A percentile compares a stretch with the other conserved stretches of the same genome.
Conservation (phyloP, 2,888 invertebrate species). For the Branchellion lobata region DNA sequence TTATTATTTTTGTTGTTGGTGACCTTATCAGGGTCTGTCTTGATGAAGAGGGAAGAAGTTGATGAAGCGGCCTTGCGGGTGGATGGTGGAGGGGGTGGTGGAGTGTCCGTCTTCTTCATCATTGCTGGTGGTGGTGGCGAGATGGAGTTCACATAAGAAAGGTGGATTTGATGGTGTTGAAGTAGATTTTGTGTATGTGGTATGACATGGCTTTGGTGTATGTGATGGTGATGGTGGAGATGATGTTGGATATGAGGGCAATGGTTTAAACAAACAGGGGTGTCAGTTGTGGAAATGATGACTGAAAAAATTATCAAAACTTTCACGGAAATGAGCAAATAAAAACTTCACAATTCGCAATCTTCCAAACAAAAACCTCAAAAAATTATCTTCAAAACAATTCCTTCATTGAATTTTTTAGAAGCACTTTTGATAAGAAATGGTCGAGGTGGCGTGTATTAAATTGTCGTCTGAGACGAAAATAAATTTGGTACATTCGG, state of each 20-base stretch:
- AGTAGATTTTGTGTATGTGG: too few relatives aligned
- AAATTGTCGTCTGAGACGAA: too few relatives aligned
- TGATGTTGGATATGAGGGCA: neutral
- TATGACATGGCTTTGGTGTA: neutral
- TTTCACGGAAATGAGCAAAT: too few relatives aligned
- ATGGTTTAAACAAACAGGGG: neutral
- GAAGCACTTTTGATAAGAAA: too few relatives aligned
- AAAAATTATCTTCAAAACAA: too few relatives aligned
- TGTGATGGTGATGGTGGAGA: neutral
- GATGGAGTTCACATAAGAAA: neutral
- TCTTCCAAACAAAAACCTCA: too few relatives aligned
- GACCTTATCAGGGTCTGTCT: conserved; percentile 29
- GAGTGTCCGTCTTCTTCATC: neutral
- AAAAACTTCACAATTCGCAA: too few relatives aligned
- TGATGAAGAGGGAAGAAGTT: conserved; percentile 12
- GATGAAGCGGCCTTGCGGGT: neutral
- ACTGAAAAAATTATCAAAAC: neutral
- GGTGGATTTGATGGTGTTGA: too few relatives aligned
- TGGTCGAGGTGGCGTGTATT: too few relatives aligned
- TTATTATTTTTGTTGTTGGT: too few relatives aligned
- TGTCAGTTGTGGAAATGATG: neutral
- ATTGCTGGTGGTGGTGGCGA: neutral
- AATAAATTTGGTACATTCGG: too few relatives aligned
- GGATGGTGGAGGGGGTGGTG: neutral
- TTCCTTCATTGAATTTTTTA: too few relatives aligned